Conservation (phyloP, 2,113 vertebrate genomes). For the Setophaga coronata region DNA sequence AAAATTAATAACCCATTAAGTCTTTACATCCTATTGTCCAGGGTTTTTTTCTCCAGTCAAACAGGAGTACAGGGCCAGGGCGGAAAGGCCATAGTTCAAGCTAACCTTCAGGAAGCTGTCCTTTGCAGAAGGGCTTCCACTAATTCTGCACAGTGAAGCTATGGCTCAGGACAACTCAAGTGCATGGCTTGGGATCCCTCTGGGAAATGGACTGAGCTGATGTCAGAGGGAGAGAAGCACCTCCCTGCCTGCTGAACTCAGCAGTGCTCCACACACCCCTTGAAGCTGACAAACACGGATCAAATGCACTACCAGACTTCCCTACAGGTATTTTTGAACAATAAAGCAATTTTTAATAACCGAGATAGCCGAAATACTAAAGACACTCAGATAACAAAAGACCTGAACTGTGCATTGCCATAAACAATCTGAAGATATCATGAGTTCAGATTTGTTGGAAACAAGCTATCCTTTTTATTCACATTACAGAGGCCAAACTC, state of each 20-base stretch:
- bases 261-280: neutral
- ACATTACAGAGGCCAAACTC: neutral
- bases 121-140: neutral
- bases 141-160: neutral
- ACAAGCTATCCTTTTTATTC: neutral
- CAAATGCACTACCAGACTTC: neutral
- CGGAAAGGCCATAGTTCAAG: neutral
- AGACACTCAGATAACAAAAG: neutral
- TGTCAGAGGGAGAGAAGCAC: neutral
- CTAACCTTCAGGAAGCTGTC: neutral
- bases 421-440: neutral
- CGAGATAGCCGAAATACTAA: neutral
- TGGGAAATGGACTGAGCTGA: neutral
- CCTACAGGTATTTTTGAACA: neutral
- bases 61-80: neutral
- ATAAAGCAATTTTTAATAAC: neutral
- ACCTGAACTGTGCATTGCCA: neutral
- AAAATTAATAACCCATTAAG: neutral
- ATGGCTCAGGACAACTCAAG: neutral
- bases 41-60: neutral
- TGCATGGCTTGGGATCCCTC: neutral
- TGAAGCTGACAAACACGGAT: neutral
- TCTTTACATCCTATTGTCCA: neutral
- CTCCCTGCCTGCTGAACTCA: neutral
- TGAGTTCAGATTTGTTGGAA: neutral